phyloP scores from a whole-genome alignment of 2,797 vertebrate genomes.

The Ceryle rudis region DNA sequence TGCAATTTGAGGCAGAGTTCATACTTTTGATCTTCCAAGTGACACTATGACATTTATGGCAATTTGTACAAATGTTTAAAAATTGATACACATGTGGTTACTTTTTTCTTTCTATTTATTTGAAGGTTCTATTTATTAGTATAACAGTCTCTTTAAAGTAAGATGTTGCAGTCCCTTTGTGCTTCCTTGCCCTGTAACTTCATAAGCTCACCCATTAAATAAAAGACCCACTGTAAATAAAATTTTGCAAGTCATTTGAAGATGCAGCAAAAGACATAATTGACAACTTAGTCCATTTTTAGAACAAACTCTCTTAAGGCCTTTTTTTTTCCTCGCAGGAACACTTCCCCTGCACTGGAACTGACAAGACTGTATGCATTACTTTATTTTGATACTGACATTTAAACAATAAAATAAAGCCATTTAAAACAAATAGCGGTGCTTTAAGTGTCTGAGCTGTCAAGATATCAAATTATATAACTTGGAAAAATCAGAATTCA shows the following conservation, averaged over 20 bases:
- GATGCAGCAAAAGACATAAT: constrained; percentile 71
- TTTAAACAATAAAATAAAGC: constrained; percentile 86
- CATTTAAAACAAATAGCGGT: constrained; percentile 84
- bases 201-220: constrained; percentile 67
- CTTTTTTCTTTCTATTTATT: not conserved
- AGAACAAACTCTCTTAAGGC: constrained; percentile 76
- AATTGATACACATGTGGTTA: not conserved
- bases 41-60: not conserved
- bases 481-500: constrained; percentile 83
- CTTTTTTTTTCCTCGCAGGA: constrained; percentile 46
- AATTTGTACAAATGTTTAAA: constrained; percentile 2
- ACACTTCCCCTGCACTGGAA: constrained; percentile 46
- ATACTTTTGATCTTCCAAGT: not conserved
- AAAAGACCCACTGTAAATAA: constrained; percentile 71
- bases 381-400: constrained; percentile 84
- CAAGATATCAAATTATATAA: constrained; percentile 84
- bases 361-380: constrained; percentile 77
- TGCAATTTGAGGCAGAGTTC: not conserved
- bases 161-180: constrained; percentile 16
- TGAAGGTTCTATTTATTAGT: not conserved
- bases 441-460: constrained; percentile 82
- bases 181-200: constrained; percentile 49
- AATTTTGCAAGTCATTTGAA: constrained; percentile 78
- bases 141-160: constrained; percentile 50
- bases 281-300: constrained; percentile 79